Conservation (phyloP, 2,888 invertebrate genomes). For the Drosophila fungiperda region DNA sequence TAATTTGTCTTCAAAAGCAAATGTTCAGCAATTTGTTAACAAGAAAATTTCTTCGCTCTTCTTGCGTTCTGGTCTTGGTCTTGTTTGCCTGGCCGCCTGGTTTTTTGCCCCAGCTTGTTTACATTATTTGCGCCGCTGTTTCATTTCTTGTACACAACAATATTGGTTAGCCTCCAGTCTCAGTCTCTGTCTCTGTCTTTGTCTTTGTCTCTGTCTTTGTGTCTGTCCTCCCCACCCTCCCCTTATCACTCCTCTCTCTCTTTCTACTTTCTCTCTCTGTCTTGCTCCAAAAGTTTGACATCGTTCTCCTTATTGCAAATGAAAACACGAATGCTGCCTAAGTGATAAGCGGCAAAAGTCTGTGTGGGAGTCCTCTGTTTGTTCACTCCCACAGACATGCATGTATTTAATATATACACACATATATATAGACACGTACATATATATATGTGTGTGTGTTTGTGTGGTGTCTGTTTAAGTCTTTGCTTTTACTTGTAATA, state of each 20-base stretch:
- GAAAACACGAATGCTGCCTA: slow-evolving; percentile 72
- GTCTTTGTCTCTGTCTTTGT: too few species aligned
- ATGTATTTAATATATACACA: not conserved
- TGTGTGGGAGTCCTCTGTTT: slow-evolving; percentile 37
- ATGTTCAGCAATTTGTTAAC: slow-evolving; percentile 81
- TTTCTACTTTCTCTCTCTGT: not conserved
- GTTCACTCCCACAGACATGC: slow-evolving; percentile 1
- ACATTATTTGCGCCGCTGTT: slow-evolving; percentile 63
- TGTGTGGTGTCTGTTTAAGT: slow-evolving; percentile 23
- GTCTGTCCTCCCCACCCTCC: not conserved
- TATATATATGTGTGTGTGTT: slow-evolving; percentile 1
- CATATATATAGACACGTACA: not conserved
- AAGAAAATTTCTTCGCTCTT: slow-evolving; percentile 75
- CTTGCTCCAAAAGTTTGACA: not conserved
- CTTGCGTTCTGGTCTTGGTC: slow-evolving; percentile 55
- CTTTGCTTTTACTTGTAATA: slow-evolving; percentile 55
- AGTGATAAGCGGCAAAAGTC: slow-evolving; percentile 64
- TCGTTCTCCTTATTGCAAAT: slow-evolving; percentile 57
- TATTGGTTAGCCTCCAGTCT: slow-evolving; percentile 29
- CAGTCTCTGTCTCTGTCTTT: slow-evolving; percentile 1
- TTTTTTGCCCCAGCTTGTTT: slow-evolving; percentile 66
- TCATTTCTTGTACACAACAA: slow-evolving; percentile 41
- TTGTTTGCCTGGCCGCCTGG: slow-evolving; percentile 65
- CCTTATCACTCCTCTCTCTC: not conserved
- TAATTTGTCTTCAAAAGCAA: slow-evolving; percentile 81